Evolutionary conservation across 2,888 invertebrate species (phyloP).

Genomic region (Adelphocoris suturalis): DNA sequence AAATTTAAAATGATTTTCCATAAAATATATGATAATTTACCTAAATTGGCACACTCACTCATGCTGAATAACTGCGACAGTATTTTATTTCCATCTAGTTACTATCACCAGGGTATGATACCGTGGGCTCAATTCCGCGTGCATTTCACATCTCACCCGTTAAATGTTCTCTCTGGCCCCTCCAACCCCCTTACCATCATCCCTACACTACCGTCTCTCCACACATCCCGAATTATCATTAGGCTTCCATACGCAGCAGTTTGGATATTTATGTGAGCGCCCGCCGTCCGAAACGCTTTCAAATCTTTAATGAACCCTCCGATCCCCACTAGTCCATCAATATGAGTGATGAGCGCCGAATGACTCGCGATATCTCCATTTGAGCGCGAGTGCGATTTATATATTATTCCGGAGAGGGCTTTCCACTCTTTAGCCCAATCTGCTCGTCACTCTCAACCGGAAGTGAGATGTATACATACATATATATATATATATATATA

Average conservation of each 20-base stretch:
- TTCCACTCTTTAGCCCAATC: not conserved
- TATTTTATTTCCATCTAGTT: too few species aligned
- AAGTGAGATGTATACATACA: not conserved
- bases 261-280: not conserved
- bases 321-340: not conserved
- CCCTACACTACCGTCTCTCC: not conserved
- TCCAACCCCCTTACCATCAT: too few species aligned
- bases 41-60: too few species aligned
- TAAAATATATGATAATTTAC: too few species aligned
- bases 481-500: not conserved
- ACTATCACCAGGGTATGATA: not conserved
- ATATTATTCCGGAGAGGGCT: not conserved
- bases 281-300: conserved; percentile 4
- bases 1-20: too few species aligned
- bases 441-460: not conserved
- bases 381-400: not conserved
- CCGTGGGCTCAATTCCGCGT: not conserved
- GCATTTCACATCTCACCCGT: not conserved
- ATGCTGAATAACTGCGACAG: too few species aligned
- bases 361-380: not conserved
- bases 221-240: not conserved
- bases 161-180: not conserved
- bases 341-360: conserved; percentile 14
- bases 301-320: conserved; percentile 26
- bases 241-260: too few species aligned